Percentiles rank a stretch among this genome's conserved stretches.
These are phyloP conservation scores for Pseudomyrmex dendroicus DNA, from an alignment of 1,140 invertebrate genomes.

Conservation along the genomic window DNA sequence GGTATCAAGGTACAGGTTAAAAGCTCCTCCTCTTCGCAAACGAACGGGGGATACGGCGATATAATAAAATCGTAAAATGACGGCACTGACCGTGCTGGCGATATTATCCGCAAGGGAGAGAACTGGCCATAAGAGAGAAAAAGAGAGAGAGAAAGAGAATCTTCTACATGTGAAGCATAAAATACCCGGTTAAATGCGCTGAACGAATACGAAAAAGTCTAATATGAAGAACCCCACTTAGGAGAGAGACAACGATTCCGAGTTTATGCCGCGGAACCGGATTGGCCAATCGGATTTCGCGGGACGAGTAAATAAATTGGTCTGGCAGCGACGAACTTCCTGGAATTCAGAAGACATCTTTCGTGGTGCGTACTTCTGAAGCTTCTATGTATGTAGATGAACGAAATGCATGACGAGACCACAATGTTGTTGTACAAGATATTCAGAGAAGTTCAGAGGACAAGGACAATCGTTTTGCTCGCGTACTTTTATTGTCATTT, in stretches of 20 bases:
- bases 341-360: conserved; percentile 66
- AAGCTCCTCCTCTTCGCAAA: conserved; percentile 23
- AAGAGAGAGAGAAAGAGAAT: conserved; percentile 24
- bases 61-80: conserved; percentile 81
- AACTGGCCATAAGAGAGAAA: background rate
- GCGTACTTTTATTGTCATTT: background rate
- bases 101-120: conserved; percentile 76
- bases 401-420: background rate
- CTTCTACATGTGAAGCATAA: conserved; percentile 67
- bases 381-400: background rate
- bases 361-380: background rate
- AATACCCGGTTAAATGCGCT: conserved; percentile 74
- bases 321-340: conserved; percentile 65
- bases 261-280: conserved; percentile 68
- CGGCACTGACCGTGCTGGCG: conserved; percentile 73
- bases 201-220: conserved; percentile 73
- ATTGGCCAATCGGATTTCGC: conserved; percentile 69
- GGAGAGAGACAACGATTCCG: conserved; percentile 59
- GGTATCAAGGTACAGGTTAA: conserved; percentile 33
- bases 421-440: conserved; percentile 26
- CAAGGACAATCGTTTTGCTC: background rate
- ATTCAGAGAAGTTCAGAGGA: background rate
- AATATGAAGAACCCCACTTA: conserved; percentile 66
- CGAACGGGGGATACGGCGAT: conserved; percentile 61
- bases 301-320: conserved; percentile 74